Conservation (phyloP, 2,113 vertebrate genomes). For the Zeus faber region DNA sequence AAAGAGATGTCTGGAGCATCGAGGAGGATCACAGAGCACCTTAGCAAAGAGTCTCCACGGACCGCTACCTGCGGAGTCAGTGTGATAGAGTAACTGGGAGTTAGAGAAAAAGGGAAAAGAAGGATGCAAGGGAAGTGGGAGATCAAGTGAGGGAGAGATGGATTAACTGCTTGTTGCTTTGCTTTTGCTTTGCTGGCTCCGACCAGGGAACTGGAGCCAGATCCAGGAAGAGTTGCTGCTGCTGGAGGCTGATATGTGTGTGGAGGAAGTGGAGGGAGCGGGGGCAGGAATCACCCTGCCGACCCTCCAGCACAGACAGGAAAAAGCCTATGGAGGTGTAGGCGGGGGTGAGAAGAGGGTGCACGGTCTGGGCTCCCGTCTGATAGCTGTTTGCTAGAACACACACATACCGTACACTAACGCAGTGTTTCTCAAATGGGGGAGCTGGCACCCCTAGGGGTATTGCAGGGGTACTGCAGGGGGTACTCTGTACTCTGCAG, state of each 20-base stretch:
- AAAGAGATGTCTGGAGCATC: too few relatives aligned
- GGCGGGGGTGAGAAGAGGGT: conserved; percentile 43
- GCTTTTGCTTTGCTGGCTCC: too few relatives aligned
- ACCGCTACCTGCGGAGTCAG: too few relatives aligned
- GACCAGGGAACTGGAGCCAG: conserved; percentile 55
- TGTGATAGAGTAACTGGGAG: too few relatives aligned
- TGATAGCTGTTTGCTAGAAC: conserved; percentile 50
- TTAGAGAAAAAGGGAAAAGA: not conserved
- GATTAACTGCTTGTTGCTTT: conserved; percentile 22
- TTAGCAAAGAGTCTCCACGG: not conserved
- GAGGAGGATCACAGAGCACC: not conserved
- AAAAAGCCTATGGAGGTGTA: conserved; percentile 65
- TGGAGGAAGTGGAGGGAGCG: conserved; percentile 62
- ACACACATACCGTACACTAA: too few relatives aligned
- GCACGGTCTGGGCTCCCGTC: conserved; percentile 55
- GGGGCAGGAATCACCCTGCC: conserved; percentile 63
- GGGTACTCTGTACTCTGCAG: too few relatives aligned
- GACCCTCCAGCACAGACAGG: conserved; percentile 49
- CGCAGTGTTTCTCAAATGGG: too few relatives aligned
- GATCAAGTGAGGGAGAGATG: conserved; percentile 21
- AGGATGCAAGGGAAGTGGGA: not conserved
- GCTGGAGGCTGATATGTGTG: conserved; percentile 70
- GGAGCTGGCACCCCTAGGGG: too few relatives aligned
- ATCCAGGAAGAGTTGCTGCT: conserved; percentile 67
- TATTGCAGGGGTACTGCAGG: too few relatives aligned